Evolutionary conservation across 2,113 vertebrate genomes (phyloP), one percentile per base, ranked within the genome.

Genomic region (Sander vitreus): DNA sequence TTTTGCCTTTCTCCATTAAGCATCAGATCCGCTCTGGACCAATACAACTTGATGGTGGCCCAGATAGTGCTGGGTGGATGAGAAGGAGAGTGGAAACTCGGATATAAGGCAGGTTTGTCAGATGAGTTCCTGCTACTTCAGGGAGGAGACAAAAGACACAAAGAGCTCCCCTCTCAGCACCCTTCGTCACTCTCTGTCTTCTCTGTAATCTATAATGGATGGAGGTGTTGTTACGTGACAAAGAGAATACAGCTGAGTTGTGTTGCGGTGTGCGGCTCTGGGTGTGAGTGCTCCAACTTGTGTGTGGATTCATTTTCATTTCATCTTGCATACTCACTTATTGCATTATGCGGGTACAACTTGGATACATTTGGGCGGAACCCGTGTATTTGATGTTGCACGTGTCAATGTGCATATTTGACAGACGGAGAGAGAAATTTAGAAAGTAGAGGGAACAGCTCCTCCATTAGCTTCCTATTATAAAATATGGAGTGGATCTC

Each of bases 141-240:
- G 81, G 66, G 85, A 89, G 75, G 45, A 90, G 78, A 90, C 86
- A 87, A 85, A 85, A 88, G 85, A 64, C 83, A 68, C 76, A 50
- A 71, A 87, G 85, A 88, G 87, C 83, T 84, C 75, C 72, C 78
- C 68, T 65, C 73, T 78, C 76, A 63, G 76, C 79, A 60, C 69
- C 81, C 85, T 81, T 74, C 64, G 77, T 89, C 79, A 83, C 83
- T 85, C 75, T 66, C 76, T 73, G 54, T 88, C 91, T 81, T 71
- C 74, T 58, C 69, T 92, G 63, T 94, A 71, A 94, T 94, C 86
- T 91, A 93, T 92, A 90, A 94, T 94, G 78, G 90, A 94, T 94
- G 85, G 77, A 78, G 85, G 85, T 84, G 86, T 91, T 92, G 89
- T 93, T 90, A 84, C 81, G 59, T 83, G 92, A 91, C 90, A 89